phyloP scores from a whole-genome alignment of 1,140 invertebrate genomes.

The Gryllus bimaculatus region DNA sequence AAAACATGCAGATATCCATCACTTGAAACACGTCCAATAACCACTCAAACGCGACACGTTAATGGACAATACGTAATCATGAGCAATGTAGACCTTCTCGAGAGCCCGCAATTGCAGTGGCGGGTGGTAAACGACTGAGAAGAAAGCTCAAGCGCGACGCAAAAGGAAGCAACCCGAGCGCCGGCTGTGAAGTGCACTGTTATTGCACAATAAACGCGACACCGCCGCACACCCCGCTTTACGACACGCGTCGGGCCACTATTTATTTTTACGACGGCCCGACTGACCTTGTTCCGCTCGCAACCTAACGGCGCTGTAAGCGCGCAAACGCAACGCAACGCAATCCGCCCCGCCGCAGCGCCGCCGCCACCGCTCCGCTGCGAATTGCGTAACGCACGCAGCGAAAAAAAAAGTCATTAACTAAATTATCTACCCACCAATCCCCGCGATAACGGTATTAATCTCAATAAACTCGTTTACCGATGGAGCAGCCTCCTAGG shows the following conservation, averaged over 20 bases:
- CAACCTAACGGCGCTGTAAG: not conserved
- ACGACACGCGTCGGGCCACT: not conserved
- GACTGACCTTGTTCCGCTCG: not conserved
- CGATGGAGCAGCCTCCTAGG: no score
- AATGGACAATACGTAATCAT: no score
- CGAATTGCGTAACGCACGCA: no score
- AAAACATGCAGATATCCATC: no score
- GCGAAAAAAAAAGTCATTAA: not conserved
- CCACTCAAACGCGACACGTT: no score
- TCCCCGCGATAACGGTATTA: not conserved
- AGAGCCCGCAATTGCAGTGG: no score
- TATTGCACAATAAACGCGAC: not conserved
- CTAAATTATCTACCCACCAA: not conserved
- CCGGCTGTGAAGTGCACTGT: not conserved
- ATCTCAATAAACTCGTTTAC: not conserved
- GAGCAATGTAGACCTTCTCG: no score
- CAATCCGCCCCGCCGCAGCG: no score
- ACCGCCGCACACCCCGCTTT: not conserved
- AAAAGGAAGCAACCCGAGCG: not conserved
- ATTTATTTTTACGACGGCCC: not conserved
- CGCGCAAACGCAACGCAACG: not conserved
- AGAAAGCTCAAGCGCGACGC: not conserved
- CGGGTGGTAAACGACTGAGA: not conserved
- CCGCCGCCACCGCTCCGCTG: no score
- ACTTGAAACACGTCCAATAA: no score